Conservation (phyloP, 2,888 invertebrate species). For the Aphidoletes aphidimyza region DNA sequence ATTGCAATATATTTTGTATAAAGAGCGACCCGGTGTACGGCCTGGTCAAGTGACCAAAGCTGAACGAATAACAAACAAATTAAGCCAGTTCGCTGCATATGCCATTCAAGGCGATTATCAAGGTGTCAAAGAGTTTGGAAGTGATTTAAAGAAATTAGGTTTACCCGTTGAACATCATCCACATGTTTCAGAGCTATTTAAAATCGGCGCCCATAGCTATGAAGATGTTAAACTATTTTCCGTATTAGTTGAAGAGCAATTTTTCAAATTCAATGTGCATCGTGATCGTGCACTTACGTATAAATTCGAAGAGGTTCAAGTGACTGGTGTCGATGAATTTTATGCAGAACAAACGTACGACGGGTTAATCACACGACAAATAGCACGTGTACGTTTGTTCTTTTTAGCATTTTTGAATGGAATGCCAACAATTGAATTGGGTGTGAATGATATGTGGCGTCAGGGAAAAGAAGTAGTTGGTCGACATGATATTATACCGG, state of each 20-base stretch:
- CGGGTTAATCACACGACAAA: slow-evolving; percentile 87
- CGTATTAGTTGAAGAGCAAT: slow-evolving; percentile 88
- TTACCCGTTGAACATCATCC: slow-evolving; percentile 97
- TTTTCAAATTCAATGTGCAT: slow-evolving; percentile 86
- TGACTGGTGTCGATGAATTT: slow-evolving; percentile 92
- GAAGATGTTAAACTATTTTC: slow-evolving; percentile 94
- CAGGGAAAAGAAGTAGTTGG: slow-evolving; percentile 99
- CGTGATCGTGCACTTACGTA: slow-evolving; percentile 89
- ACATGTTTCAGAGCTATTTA: slow-evolving; percentile 93
- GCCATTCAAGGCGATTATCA: slow-evolving; percentile 94
- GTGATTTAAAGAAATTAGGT: slow-evolving; percentile 91
- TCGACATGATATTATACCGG: slow-evolving; percentile 98
- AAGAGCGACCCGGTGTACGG: slow-evolving; percentile 95
- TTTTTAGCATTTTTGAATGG: slow-evolving; percentile 95
- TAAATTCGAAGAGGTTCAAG: slow-evolving; percentile 96
- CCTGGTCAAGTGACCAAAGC: slow-evolving; percentile 81
- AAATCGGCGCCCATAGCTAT: slow-evolving; percentile 89
- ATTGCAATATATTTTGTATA: slow-evolving; percentile 94
- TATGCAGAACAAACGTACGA: slow-evolving; percentile 88
- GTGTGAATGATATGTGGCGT: slow-evolving; percentile 96
- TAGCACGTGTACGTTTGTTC: slow-evolving; percentile 93
- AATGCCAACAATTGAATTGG: slow-evolving; percentile 96
- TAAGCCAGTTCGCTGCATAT: slow-evolving; percentile 93
- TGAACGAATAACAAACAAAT: slow-evolving; percentile 87
- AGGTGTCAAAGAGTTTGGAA: slow-evolving; percentile 92